A percentile compares a stretch with the other conserved stretches of the same genome.
Evolutionary conservation across 2,888 invertebrate genomes (phyloP).

Genomic region (Amphipoea lucens): DNA sequence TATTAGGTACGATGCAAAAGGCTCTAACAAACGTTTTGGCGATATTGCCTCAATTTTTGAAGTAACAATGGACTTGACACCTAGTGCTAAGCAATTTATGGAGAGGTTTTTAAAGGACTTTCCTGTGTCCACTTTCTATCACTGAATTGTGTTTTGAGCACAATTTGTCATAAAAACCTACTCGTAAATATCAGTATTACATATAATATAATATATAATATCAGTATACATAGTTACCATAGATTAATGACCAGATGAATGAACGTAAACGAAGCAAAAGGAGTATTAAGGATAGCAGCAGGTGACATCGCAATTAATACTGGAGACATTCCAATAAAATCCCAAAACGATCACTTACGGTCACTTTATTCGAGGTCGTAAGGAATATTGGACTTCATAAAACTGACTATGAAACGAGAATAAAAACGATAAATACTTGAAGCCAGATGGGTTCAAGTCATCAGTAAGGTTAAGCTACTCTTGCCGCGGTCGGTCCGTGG

Average conservation of each 20-base stretch:
- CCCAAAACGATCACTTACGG: not conserved
- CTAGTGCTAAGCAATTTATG: not conserved
- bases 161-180: not conserved
- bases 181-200: no score
- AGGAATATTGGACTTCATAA: not conserved
- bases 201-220: not conserved
- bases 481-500: no score
- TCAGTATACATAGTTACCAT: not conserved
- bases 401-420: not conserved
- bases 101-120: not conserved
- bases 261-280: not conserved
- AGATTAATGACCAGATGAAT: not conserved
- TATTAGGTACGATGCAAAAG: not conserved
- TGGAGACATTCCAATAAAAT: not conserved
- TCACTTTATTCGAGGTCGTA: not conserved
- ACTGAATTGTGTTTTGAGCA: not conserved
- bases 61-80: not conserved
- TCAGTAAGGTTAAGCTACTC: no score
- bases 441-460: not conserved
- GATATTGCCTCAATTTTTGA: not conserved
- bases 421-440: no score
- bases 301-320: not conserved
- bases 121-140: not conserved
- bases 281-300: not conserved
- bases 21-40: conserved; percentile 10